Base-by-base conservation (phyloP, 1,140 invertebrate genomes). In the Cyphomyrmex costatus region DNA sequence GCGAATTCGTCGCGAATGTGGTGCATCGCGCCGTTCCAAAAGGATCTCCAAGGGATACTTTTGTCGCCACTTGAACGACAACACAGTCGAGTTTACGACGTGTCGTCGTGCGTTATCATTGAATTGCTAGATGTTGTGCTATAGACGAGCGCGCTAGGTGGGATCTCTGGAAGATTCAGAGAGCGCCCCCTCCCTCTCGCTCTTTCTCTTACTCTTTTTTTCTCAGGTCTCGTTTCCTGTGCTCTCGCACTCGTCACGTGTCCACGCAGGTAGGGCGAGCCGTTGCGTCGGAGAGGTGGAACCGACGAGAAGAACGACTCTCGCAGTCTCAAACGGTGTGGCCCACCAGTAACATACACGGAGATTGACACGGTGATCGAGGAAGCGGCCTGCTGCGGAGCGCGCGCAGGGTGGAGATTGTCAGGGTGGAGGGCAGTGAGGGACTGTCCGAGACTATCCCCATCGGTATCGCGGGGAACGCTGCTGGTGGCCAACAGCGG, bases 191-290 rank as follows among this genome's bases (percentile, higher is more conserved):
- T 10, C 8, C 5, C n/a, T 24, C 33, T 42, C 56, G 27, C 16
- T 36, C 58, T 85, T 56, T 56, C 68, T 79, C 70, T 83, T 58
- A 71, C 58, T 53, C 76, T 74, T 86, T 88, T 46, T 78, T 78
- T 76, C 49, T 85, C 70, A 56, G 74, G 74, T 85, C 73, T 76
- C 49, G 83, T 79, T 65, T 85, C 83, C 73, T 79, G 76, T 80
- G 83, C 76, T 65, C 63, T 80, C 83, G 83, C 83, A 66, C 51
- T 65, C 83, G 83, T 73, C 66, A 73, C 66, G 79, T 73, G 66
- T 82, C 79, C 53, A 82, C 53, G 51, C 79, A 82, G 79, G 79
- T 82, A 82, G 66, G 79, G 79, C 79, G 79, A 60, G 65, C 46
- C 65, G 78, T 46, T 36, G 14, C 65, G 33, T 24, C 65, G 66